These are phyloP conservation scores for Phyllotreta striolata DNA, from an alignment of 2,888 invertebrate species.

Conservation along the genomic window DNA sequence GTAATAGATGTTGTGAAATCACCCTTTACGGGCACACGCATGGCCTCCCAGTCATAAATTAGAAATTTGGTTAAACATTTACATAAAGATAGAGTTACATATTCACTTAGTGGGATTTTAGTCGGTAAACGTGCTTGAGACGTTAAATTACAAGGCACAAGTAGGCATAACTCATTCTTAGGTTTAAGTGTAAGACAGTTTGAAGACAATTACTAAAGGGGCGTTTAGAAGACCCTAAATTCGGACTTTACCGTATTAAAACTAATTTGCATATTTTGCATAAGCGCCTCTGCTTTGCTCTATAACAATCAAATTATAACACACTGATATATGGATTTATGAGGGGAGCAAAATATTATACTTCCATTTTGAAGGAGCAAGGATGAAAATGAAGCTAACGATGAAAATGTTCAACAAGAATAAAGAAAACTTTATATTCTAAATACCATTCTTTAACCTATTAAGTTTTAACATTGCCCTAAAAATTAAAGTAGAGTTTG, in stretches of 20 bases:
- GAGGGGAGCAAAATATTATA: too few relatives aligned
- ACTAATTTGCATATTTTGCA: constrained; percentile 36
- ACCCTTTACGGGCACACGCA: constrained; percentile 11
- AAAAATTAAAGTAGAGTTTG: too few relatives aligned
- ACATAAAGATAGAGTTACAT: constrained; percentile 33
- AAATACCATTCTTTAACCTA: too few relatives aligned
- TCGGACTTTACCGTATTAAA: constrained; percentile 36
- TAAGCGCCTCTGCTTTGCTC: constrained; percentile 18
- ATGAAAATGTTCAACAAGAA: too few relatives aligned
- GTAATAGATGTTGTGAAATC: constrained; percentile 15
- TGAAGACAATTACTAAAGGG: constrained; percentile 43
- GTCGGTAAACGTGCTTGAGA: constrained; percentile 45
- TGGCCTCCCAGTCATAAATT: constrained; percentile 26
- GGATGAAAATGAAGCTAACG: too few relatives aligned
- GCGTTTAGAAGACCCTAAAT: constrained; percentile 32
- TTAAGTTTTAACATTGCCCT: too few relatives aligned
- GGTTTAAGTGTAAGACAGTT: constrained; percentile 48
- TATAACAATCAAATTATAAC: constrained; percentile 4
- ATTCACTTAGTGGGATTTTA: constrained; percentile 41
- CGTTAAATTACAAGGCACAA: constrained; percentile 49
- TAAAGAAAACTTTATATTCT: too few relatives aligned
- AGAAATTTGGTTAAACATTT: constrained; percentile 31
- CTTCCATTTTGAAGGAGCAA: too few relatives aligned
- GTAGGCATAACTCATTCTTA: constrained; percentile 50
- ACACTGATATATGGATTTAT: constrained; percentile 5